Base-by-base conservation (phyloP, 2,888 invertebrate genomes). In the Ecdyonurus torrentis region DNA sequence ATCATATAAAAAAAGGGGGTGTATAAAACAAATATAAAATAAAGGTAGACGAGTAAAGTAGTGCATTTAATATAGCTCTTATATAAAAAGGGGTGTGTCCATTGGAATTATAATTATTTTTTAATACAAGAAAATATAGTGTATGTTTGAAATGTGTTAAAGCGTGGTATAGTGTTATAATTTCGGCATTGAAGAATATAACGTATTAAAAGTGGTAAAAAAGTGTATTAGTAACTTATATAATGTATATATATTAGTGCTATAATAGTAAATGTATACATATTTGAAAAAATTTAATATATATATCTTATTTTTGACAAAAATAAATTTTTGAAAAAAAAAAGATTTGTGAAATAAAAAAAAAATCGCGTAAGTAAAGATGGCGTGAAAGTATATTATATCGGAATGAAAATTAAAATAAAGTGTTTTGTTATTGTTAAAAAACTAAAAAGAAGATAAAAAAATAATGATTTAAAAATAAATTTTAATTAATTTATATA, bases 361-460 rank as follows among this genome's bases (percentile, higher is more conserved):
- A 37, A 10, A 37, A 15, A 15, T 10, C 5, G 15, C 15, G 5
- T 37, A 10, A 10, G 37, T 5, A 5, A 37, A 37, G 37, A 58
- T 58, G 58, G 58, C 23, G 23, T 19, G 10, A 7, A 19, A 58
- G 5, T 58, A 7, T n/a, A n/a, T 7, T 10, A 58, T 10, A 22
- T 22, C 19, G 10, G 7, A 7, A 20, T 19, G 23, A 10, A 7
- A 58, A n/a, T 58, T 10, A 5, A 37, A 10, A 37, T 37, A 10
- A 37, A 37, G 37, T 37, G 37, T 37, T 37, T 37, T 37, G 19
- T 20, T n/a, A n/a, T n/a, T 20, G 19, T 58, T 20, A 58, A 58
- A 19, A 19, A 58, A 19, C 58, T 58, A 58, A 58, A 58, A 22
- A 58, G 58, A 58, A 58, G 23, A 58, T 22, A 58, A 58, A n/a